Evolutionary conservation across 2,888 invertebrate genomes (phyloP), one percentile per base, ranked within the genome.

Genomic region (Lasioglossum figueresi): DNA sequence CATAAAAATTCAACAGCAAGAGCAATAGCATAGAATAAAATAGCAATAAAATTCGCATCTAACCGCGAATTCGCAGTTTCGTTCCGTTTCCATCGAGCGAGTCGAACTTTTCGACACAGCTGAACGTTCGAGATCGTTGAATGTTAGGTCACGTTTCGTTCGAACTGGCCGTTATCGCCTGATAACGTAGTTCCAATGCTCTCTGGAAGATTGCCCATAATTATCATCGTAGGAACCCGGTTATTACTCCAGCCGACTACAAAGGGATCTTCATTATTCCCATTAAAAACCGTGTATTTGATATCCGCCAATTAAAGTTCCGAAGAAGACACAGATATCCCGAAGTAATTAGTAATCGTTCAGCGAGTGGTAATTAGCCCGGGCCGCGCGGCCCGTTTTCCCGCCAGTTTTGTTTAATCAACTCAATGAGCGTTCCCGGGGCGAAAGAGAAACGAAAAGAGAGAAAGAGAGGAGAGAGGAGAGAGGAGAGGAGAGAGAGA

Each of bases 341-440:
- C n/a, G 34, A 76, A 23, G 76, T 56, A 83, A 81, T 83, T 76
- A 81, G 71, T 72, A 83, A 83, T 80, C 71, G 80, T 72, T 71
- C 75, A 19, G 31, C 73, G n/a, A 48, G 27, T 14, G 34, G 76
- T 52, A 83, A 83, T 83, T 77, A 76, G 72, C 76, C 16, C 43
- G 66, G 23, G 19, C 16, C 19, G 19, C 34, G 66, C 63, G 19
- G 63, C 63, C 73, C 72, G 79, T 77, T 59, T 72, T n/a, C 82
- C 43, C 48, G 77, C 31, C 56, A 68, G 56, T n/a, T 82, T 66
- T 77, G 73, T 84, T 70, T 59, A 77, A 82, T 82, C 82, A 66
- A 82, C 82, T 77, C 37, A 43, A n/a, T 40, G 76, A 45, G 56
- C 68, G 70, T 43, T 63, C 48, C n/a, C 48, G 48, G 2, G 59